Evolutionary conservation across 2,888 invertebrate genomes (phyloP), one percentile per base, ranked within the genome.

Genomic region (Glaucopsyche alexis): DNA sequence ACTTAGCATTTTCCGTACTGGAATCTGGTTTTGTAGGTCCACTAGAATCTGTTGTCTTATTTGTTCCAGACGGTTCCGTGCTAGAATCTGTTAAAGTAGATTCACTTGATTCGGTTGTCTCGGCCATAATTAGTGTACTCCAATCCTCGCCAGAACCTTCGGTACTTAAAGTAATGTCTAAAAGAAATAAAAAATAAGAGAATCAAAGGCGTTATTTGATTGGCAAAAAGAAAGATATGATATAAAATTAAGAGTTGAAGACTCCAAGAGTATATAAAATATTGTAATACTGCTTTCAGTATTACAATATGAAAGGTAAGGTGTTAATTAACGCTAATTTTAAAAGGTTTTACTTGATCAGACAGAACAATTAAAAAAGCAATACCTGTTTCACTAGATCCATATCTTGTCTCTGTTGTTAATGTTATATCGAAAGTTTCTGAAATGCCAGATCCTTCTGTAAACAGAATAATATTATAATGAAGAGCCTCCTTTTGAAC

Each of bases 111-210:
- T 74, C 74, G 16, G 72, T 55, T 52, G 55, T 19, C 5, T 71
- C 71, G 40, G 71, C 29, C 42, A 7, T 55, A 55, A 42, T 9
- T 60, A 38, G 29, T 13, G 60, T 60, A 60, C 60, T 60, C 60
- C 29, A 60, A 1, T 60, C 55, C 19, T 55, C 55, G 14, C 71
- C 71, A 71, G 71, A 71, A 45, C 64, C 72, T 77, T 82, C 82
- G 78, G 74, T 76, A 60, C 29, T 29, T 13, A 60, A 38, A 29
- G 60, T 29, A 14, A 2, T 60, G 11, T 60, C 60, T 60, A 60
- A 29, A 60, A 29, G 13, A 38, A 38, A 60, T 19, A 60, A 11
- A 60, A 11, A 52, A 16, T 16, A n/a, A 52, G 9, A 52, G 8
- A 16, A 8, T 52, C 8, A 52, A 52, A 29, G 29, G 29, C 29